Evolutionary conservation across 23 tunicate species (phyloP).

Genomic region (Aplidium turbinatum): DNA sequence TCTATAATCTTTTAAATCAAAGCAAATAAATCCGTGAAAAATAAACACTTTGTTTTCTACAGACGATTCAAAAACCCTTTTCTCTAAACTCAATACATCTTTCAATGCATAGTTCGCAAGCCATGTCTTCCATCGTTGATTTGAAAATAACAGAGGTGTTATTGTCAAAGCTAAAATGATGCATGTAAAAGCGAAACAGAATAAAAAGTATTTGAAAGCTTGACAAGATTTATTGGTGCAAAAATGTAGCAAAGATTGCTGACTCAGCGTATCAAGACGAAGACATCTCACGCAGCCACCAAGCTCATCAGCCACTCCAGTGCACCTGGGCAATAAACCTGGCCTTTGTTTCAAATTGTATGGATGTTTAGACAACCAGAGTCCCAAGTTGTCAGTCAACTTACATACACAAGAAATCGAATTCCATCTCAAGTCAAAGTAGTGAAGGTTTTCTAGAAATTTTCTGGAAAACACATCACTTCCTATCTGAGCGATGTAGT

Average conservation of each 20-base stretch:
- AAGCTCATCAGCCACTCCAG: neutral
- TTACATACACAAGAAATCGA: slow-evolving; percentile 14
- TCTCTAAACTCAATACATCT: neutral
- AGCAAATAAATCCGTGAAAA: neutral
- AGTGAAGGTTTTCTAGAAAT: neutral
- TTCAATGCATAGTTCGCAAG: neutral
- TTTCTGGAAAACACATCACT: neutral
- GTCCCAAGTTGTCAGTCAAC: slow-evolving; percentile 17
- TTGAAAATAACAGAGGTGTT: neutral
- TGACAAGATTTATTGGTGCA: slow-evolving; percentile 1
- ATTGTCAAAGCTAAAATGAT: neutral
- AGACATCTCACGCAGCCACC: no score
- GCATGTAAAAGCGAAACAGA: neutral
- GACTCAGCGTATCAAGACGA: neutral
- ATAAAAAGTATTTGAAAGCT: neutral
- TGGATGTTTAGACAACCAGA: neutral
- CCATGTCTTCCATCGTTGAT: neutral
- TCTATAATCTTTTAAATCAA: neutral
- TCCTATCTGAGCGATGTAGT: slow-evolving; percentile 3
- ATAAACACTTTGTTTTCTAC: no score
- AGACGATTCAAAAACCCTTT: no score
- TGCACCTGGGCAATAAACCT: slow-evolving; percentile 9
- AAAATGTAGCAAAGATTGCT: neutral
- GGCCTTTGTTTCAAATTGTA: slow-evolving; percentile 7
- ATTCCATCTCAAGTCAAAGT: slow-evolving; percentile 16